phyloP scores from a whole-genome alignment of 1,140 invertebrate genomes.

The Capitella teleta region DNA sequence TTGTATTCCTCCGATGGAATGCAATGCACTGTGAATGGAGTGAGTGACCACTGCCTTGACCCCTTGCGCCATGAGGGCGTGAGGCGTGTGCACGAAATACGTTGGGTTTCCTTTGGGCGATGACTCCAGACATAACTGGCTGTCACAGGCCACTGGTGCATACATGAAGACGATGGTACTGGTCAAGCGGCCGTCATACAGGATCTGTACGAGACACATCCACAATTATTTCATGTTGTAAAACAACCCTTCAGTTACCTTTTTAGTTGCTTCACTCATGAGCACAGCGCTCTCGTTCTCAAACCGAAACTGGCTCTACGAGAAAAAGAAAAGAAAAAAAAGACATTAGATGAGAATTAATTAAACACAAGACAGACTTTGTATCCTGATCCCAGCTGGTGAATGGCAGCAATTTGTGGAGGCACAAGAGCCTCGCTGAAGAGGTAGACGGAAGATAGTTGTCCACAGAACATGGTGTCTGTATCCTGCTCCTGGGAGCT shows the following conservation, averaged over 20 bases:
- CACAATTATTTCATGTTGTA: neutral
- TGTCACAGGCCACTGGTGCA: slow-evolving; percentile 93
- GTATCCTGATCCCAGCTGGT: slow-evolving; percentile 72
- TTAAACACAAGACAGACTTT: slow-evolving; percentile 59
- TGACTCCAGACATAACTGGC: slow-evolving; percentile 87
- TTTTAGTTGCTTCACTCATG: slow-evolving; percentile 86
- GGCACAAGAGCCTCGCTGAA: slow-evolving; percentile 93
- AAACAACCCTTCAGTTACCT: slow-evolving; percentile 60
- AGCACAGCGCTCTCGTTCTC: slow-evolving; percentile 94
- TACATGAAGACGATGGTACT: slow-evolving; percentile 98
- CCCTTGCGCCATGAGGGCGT: slow-evolving; percentile 95
- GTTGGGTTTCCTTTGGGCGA: slow-evolving; percentile 92
- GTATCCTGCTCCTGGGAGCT: slow-evolving; percentile 60
- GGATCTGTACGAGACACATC: slow-evolving; percentile 55
- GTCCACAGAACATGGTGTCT: slow-evolving; percentile 95
- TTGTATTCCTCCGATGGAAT: slow-evolving; percentile 97
- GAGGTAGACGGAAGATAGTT: slow-evolving; percentile 97
- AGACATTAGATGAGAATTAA: too few relatives aligned
- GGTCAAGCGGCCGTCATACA: slow-evolving; percentile 96
- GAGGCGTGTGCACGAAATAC: slow-evolving; percentile 97
- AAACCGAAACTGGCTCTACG: slow-evolving; percentile 93
- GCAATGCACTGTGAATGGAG: slow-evolving; percentile 96
- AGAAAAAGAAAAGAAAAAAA: slow-evolving; percentile 10
- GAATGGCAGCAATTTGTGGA: slow-evolving; percentile 63
- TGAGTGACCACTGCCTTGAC: slow-evolving; percentile 98